Conservation (phyloP, 2,113 vertebrate genomes). For the Jaculus jaculus region DNA sequence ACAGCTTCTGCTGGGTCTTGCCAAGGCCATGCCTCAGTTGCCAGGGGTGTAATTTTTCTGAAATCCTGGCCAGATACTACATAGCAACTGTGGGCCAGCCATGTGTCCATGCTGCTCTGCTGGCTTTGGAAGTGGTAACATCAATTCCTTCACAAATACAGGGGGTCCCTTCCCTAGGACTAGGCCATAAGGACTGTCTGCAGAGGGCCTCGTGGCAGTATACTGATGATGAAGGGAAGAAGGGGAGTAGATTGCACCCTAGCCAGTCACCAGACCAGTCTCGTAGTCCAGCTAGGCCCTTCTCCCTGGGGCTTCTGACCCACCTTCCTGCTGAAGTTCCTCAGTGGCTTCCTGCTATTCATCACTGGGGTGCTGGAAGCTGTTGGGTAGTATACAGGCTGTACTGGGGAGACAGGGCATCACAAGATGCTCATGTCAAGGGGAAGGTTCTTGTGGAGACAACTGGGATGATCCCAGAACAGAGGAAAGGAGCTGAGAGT, state of each 20-base stretch:
- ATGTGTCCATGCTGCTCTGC: accelerated
- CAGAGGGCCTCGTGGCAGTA: neutral
- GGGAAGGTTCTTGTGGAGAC: neutral
- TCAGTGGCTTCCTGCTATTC: accelerated
- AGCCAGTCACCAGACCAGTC: accelerated
- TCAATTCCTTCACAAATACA: neutral
- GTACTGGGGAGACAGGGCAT: neutral
- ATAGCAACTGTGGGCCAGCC: neutral
- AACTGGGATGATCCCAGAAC: accelerated
- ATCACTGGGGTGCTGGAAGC: neutral
- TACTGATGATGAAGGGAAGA: neutral
- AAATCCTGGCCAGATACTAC: neutral
- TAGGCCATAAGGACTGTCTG: neutral
- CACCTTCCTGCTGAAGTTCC: neutral
- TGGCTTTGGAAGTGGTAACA: accelerated
- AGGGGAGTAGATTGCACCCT: neutral
- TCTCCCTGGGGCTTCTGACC: accelerated
- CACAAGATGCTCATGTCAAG: neutral
- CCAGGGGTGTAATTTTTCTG: too few species aligned
- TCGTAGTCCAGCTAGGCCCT: neutral
- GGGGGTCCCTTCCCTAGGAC: neutral
- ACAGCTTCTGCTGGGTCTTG: neutral
- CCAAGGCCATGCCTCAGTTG: neutral
- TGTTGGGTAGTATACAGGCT: too few species aligned
- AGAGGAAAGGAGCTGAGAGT: accelerated